Evolutionary conservation across 2,888 invertebrate species (phyloP), one percentile per base, ranked within the genome.

Genomic region (Panzeria rudis): DNA sequence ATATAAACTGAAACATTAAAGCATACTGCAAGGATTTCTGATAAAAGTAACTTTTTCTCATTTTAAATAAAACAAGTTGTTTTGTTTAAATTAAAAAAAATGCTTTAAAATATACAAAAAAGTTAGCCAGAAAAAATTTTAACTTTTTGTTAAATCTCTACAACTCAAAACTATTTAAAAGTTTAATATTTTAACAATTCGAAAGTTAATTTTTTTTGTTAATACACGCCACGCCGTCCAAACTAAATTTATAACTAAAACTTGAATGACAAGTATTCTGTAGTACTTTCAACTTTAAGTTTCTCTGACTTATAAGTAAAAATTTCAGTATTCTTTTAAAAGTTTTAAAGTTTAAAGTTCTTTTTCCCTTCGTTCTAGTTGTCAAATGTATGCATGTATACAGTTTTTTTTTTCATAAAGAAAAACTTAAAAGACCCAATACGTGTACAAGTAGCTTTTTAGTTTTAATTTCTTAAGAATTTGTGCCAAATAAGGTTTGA

Each of bases 391-490:
- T 52, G 35, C 29, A 29, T 29, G 29, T 29, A 9, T 68, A 11
- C 11, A 23, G 0, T 3, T 44, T n/a, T n/a, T 56, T 47, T n/a
- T 47, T 68, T n/a, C 6, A 25, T 9, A 20, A 44, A 3, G 17
- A 59, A 35, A 35, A 23, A 32, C 15, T 61, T 52, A 29, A 77
- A 71, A 44, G 35, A 9, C 59, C 17, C 44, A 59, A 64, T 56
- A 69, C 73, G 75, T 78, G 78, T 75, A 75, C 75, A 81, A 83
- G 77, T 83, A 79, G 79, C 32, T 29, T 20, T 83, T 71, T 75
- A 82, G 56, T 79, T 76, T 25, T 61, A 23, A 54, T 72, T 71
- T 68, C 29, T 54, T 38, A 56, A 32, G 20, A 66, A 41, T 41
- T 52, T 77, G 41, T 50, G 20, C 52, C 54, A 59, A 77, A 71